phyloP scores from a whole-genome alignment of 64 coral and sea anemone genomes.

The Dendrophyllia cribrosa region DNA sequence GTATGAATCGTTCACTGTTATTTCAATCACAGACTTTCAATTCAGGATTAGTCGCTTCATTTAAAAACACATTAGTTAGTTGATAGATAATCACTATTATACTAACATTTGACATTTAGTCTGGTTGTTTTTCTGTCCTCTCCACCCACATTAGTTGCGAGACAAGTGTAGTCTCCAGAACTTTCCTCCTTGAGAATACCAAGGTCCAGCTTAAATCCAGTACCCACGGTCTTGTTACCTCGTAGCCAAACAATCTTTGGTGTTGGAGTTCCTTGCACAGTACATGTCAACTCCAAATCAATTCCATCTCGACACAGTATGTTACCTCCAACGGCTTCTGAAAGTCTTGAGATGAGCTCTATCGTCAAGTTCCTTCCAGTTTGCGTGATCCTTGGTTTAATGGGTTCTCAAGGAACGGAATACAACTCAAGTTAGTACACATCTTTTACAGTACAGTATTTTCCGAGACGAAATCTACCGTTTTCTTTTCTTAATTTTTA shows the following conservation, averaged over 20 bases:
- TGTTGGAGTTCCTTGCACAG: conserved; percentile 32
- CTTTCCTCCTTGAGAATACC: conserved; percentile 45
- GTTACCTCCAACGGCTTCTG: conserved; percentile 28
- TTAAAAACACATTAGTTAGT: too few species aligned
- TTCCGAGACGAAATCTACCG: too few species aligned
- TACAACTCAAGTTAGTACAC: background rate
- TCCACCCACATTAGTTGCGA: conserved; percentile 72
- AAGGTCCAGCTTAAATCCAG: conserved; percentile 6
- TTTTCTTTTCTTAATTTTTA: too few species aligned
- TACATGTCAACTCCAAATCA: conserved; percentile 38
- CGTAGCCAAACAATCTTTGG: conserved; percentile 53
- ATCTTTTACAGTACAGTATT: background rate
- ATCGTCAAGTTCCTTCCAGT: conserved; percentile 19
- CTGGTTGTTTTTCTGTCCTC: conserved; percentile 56
- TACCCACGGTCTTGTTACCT: conserved; percentile 35
- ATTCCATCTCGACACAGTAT: conserved; percentile 40
- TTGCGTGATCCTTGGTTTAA: background rate
- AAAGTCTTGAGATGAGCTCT: background rate
- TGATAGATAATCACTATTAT: background rate
- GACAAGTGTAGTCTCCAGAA: conserved; percentile 75
- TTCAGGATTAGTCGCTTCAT: too few species aligned
- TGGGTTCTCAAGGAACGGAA: background rate
- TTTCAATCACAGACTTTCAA: too few species aligned
- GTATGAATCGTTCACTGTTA: too few species aligned
- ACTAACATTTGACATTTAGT: conserved; percentile 27